Conservation (phyloP, 2,113 vertebrate species). For the Poeciliopsis prolifica region DNA sequence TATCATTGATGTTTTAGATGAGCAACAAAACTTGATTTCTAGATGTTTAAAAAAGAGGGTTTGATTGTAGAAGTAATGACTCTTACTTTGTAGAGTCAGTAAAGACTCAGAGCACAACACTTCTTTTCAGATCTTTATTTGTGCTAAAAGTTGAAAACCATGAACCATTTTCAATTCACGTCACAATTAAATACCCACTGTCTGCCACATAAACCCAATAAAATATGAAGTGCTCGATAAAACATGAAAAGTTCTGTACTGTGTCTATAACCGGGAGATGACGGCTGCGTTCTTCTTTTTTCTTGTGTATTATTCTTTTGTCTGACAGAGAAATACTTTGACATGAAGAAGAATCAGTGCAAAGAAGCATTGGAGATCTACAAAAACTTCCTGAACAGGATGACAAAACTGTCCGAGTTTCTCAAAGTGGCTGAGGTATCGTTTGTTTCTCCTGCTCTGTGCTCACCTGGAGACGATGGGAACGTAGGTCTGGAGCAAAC, state of each 20-base stretch:
- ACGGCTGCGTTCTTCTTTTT: conserved; percentile 18
- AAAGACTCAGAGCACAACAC: background rate
- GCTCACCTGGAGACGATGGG: conserved; percentile 31
- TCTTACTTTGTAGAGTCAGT: too few relatives aligned
- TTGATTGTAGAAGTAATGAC: too few relatives aligned
- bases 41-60: background rate
- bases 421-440: conserved; percentile 97
- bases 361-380: conserved; percentile 97
- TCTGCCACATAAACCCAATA: too few relatives aligned
- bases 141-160: background rate
- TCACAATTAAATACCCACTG: background rate
- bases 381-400: conserved; percentile 95
- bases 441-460: conserved; percentile 39
- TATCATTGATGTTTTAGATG: too few relatives aligned
- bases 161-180: background rate
- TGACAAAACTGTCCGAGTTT: conserved; percentile 96
- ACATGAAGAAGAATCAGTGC: conserved; percentile 99
- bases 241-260: too few relatives aligned
- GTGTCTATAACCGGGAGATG: background rate
- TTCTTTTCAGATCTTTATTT: background rate
- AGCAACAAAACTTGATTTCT: too few relatives aligned
- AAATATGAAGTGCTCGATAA: too few relatives aligned
- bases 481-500: conserved; percentile 56
- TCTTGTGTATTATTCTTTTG: background rate
- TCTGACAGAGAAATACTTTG: conserved; percentile 93